Base-by-base conservation (phyloP, 1,140 invertebrate species). In the Theocolax elegans region DNA sequence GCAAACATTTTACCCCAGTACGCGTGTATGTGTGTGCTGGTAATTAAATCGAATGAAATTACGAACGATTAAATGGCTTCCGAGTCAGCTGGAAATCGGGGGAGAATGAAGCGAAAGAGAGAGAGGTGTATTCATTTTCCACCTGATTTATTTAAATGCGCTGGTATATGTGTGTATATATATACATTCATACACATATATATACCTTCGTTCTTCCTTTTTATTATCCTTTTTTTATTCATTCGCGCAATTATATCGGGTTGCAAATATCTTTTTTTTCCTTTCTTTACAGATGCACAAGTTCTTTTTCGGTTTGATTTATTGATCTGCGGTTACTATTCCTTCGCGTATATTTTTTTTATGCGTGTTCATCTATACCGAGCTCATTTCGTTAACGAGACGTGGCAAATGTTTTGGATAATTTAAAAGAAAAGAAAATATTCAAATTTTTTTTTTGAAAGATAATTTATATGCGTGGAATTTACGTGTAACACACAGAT, bases 11-110 rank as follows among this genome's bases (percentile, higher is more conserved):
- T 70, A 6, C 38, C 21, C 65, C 78, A 74, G 74, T 17, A 19
- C 17, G 19, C 29, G 15, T 35, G 25, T 6, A 27, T 13, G 15
- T 13, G 49, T n/a, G 25, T 27, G 62, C 44, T 65, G 76, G 75
- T 75, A 79, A 82, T 82, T 80, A 81, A 83, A 82, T 82, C 75
- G 76, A 82, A 82, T 80, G 77, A 79, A 83, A 83, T 83, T 82
- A 82, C 77, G 74, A 73, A 76, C 80, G 77, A 78, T 80, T 80
- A 78, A 80, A 62, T 77, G 76, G 68, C 67, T 27, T 46, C 72
- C 53, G 74, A 42, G 73, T 74, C n/a, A 9, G 3, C 23, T 21
- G 23, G 23, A 53, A 53, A 53, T 23, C 21, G 21, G 3, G 51
- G 6, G 3, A 17, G 51, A 13, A 17, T 17, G 8, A 17, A 31